These are phyloP conservation scores for Gryllus bimaculatus DNA, from an alignment of 1,140 invertebrate genomes.

Conservation along the genomic window DNA sequence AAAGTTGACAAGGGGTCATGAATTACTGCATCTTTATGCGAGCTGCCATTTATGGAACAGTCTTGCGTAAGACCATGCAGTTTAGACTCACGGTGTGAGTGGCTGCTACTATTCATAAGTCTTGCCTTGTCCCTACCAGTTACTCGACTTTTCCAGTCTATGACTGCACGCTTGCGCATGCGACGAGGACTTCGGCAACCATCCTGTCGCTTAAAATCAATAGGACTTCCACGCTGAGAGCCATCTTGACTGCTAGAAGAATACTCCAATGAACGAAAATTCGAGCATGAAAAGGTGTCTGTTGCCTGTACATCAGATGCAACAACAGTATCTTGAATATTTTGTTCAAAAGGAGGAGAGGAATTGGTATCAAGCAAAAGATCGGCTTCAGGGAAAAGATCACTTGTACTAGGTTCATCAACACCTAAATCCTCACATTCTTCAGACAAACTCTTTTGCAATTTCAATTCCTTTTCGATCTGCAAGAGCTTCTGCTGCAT, in stretches of 20 bases:
- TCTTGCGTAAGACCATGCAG: neutral
- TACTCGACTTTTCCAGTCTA: constrained; percentile 8
- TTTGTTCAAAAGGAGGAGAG: constrained; percentile 27
- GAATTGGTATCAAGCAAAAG: constrained; percentile 51
- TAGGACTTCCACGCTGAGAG: constrained; percentile 10
- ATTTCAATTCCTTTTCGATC: constrained; percentile 44
- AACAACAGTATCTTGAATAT: constrained; percentile 11
- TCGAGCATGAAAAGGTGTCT: constrained; percentile 6
- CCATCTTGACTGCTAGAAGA: constrained; percentile 17
- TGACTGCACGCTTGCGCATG: neutral
- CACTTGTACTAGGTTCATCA: constrained; percentile 63
- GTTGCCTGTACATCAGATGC: neutral
- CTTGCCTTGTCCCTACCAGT: neutral
- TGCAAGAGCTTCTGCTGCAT: constrained; percentile 17
- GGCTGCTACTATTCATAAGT: neutral
- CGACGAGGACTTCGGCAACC: neutral
- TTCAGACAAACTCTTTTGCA: constrained; percentile 60
- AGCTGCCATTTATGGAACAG: constrained; percentile 2
- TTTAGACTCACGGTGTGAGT: neutral
- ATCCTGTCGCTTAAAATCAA: neutral
- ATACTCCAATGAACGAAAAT: constrained; percentile 7
- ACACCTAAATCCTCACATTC: constrained; percentile 68
- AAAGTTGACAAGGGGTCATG: neutral
- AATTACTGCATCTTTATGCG: neutral
- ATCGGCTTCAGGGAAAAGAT: constrained; percentile 65